phyloP scores from a whole-genome alignment of 2,888 invertebrate genomes.

The Acanthosepion esculentum region DNA sequence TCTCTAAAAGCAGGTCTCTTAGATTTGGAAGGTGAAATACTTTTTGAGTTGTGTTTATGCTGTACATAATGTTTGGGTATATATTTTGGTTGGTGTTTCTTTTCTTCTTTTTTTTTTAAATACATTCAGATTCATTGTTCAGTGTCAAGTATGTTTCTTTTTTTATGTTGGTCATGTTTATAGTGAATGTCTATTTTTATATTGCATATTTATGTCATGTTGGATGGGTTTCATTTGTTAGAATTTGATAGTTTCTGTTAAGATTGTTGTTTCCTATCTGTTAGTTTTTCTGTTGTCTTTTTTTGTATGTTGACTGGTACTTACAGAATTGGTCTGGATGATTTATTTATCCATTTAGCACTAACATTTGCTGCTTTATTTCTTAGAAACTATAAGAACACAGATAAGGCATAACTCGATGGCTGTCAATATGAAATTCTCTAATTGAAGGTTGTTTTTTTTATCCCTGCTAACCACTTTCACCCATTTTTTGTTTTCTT shows the following conservation, averaged over 20 bases:
- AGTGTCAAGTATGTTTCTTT: background rate
- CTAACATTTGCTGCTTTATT: background rate
- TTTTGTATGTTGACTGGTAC: background rate
- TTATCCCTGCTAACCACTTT: background rate
- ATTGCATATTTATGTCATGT: background rate
- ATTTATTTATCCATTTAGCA: background rate
- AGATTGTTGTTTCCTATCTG: background rate
- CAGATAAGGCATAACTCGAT: background rate
- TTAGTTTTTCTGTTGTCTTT: background rate
- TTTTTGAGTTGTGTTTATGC: background rate
- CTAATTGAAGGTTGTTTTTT: background rate
- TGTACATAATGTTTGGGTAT: background rate
- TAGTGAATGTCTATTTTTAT: background rate
- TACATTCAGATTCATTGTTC: background rate
- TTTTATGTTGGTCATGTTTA: background rate
- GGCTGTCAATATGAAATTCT: background rate
- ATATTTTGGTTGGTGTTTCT: background rate
- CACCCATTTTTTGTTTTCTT: background rate
- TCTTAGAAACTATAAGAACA: background rate
- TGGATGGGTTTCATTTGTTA: background rate
- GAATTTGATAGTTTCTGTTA: background rate
- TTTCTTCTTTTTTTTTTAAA: background rate
- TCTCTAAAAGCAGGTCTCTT: background rate
- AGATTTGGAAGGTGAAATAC: constrained; percentile 2
- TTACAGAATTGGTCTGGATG: background rate